phyloP scores from a whole-genome alignment of 2,113 vertebrate genomes.

The Protobothrops flavoviridis region DNA sequence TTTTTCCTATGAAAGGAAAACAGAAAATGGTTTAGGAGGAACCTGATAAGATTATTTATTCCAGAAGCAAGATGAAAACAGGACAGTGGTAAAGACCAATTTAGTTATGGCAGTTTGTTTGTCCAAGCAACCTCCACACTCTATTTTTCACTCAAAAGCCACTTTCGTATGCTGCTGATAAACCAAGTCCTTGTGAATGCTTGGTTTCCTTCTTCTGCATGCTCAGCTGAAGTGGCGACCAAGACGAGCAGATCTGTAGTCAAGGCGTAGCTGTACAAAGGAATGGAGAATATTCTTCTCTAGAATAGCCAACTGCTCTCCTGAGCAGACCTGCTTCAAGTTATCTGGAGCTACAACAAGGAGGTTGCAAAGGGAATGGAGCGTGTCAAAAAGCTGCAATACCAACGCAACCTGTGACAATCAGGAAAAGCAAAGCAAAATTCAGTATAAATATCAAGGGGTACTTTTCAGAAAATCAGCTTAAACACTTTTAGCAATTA shows the following conservation, averaged over 20 bases:
- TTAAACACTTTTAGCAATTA: background rate
- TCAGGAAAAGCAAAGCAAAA: constrained; percentile 13
- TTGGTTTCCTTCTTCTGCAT: constrained; percentile 20
- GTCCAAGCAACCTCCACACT: constrained; percentile 28
- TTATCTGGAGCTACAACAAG: constrained; percentile 97
- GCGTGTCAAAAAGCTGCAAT: constrained; percentile 96
- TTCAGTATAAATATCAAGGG: background rate
- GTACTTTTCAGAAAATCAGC: background rate
- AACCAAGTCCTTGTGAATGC: constrained; percentile 42
- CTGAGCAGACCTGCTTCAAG: constrained; percentile 98
- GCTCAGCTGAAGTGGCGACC: constrained; percentile 95
- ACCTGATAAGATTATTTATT: constrained; percentile 52
- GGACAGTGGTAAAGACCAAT: constrained; percentile 38
- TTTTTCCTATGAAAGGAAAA: constrained; percentile 27
- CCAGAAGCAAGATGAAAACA: constrained; percentile 42
- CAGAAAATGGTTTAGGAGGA: constrained; percentile 26
- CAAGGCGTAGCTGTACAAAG: constrained; percentile 95
- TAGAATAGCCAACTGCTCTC: constrained; percentile 96
- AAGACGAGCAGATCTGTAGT: constrained; percentile 94
- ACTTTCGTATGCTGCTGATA: constrained; percentile 61
- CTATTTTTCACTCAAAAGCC: constrained; percentile 42
- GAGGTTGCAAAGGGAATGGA: constrained; percentile 98
- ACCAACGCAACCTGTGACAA: constrained; percentile 88
- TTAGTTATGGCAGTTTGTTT: constrained; percentile 66
- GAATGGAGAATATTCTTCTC: constrained; percentile 97